Base-by-base conservation (phyloP, 2,888 invertebrate species). In the Parelbella ahira region DNA sequence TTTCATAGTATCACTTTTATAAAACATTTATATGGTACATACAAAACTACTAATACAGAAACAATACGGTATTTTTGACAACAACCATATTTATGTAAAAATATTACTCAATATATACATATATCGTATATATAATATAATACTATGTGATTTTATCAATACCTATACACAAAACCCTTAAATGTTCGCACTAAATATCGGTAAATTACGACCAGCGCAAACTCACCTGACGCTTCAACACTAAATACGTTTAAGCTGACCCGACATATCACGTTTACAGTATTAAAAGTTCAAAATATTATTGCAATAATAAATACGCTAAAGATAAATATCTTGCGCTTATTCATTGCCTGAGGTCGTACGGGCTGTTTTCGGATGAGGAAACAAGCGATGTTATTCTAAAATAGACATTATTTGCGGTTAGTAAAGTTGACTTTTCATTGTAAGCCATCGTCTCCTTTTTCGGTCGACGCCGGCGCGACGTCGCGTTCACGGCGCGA, bases 391-490 rank as follows among this genome's bases (percentile, higher is more conserved):
- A 2, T n/a, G 0, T 4, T n/a, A 21, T 15, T 3, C 8, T 1
- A 10, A 24, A 10, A 9, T 9, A 4, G 4, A 5, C 2, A 24
- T 15, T 24, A 23, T 15, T 7, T 4, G 1, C 2, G 5, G 3
- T 10, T 5, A 0, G 10, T 25, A 36, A 11, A 19, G 36, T 36
- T 25, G 6, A 3, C 10, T 21, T 25, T 36, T 25, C 6, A 25
- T 4, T 36, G 24, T n/a, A n/a, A n/a, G n/a, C n/a, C n/a, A n/a
- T n/a, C 4, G 34, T 24, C 15, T 23, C 15, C 8, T 24, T 24
- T 34, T 34, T 34, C 15, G 15, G 13, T 10, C 6, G 51, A 51
- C 53, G 60, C 45, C 48, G 55, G 29, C 48, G 49, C 47, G 51
- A 47, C 52, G 45, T 11, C 39, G 39, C 42, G 47, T 44, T 44